Evolutionary conservation across 2,797 vertebrate species (phyloP).

Genomic region (Alca torda): DNA sequence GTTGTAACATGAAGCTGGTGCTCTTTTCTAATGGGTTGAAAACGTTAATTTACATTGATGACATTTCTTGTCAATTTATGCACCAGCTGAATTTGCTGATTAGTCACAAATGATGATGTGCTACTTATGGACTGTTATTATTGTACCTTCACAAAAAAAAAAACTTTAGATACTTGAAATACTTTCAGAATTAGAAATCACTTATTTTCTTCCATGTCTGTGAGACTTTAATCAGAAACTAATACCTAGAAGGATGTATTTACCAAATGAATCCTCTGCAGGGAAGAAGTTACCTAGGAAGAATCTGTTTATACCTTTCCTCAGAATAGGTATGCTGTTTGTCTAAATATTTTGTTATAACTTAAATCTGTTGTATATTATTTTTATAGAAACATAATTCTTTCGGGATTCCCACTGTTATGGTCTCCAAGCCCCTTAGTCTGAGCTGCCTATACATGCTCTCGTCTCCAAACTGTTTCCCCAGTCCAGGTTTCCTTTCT

Average conservation of each 20-base stretch:
- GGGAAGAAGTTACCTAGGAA: neutral
- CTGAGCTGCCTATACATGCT: neutral
- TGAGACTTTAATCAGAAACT: neutral
- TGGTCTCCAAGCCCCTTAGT: neutral
- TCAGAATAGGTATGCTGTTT: neutral
- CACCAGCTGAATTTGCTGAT: conserved; percentile 47
- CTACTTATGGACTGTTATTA: neutral
- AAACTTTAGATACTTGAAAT: neutral
- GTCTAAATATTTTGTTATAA: neutral
- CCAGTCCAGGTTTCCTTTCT: neutral
- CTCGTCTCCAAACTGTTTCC: neutral
- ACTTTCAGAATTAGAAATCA: neutral
- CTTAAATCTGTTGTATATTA: neutral
- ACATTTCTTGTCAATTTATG: conserved; percentile 69
- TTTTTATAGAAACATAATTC: neutral
- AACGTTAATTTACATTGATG: conserved; percentile 68
- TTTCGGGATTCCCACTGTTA: neutral
- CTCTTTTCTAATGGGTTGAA: conserved; percentile 47
- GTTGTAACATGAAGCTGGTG: conserved; percentile 63
- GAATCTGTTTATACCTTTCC: neutral
- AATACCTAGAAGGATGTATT: neutral
- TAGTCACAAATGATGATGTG: conserved; percentile 45
- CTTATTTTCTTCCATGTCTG: neutral
- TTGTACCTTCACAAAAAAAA: conserved; percentile 1
- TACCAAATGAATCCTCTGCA: neutral